phyloP scores from a whole-genome alignment of 2,888 invertebrate species.

The Teleiodes luculella region DNA sequence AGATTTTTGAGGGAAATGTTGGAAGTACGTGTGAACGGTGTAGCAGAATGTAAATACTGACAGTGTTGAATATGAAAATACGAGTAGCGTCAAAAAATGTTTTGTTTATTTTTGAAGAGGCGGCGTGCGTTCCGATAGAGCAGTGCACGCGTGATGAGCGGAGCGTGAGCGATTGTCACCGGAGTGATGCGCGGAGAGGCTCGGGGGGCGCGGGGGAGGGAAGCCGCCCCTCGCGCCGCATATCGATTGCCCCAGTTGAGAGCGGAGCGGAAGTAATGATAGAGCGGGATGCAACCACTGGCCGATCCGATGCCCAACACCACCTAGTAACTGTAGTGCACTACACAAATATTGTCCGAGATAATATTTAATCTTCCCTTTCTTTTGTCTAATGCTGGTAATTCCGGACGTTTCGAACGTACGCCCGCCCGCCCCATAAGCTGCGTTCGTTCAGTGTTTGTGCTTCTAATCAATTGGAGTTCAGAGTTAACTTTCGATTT shows the following conservation, averaged over 20 bases:
- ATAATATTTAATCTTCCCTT: constrained; percentile 67
- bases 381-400: constrained; percentile 47
- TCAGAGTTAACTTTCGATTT: constrained; percentile 16
- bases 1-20: constrained; percentile 13
- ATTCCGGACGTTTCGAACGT: constrained; percentile 30
- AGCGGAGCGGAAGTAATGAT: constrained; percentile 76
- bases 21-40: constrained; percentile 1
- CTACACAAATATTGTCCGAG: constrained; percentile 67
- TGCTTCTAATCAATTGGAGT: not conserved
- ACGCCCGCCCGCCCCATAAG: not conserved
- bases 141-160: constrained; percentile 19
- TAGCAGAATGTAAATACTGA: constrained; percentile 1
- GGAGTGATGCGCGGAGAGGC: constrained; percentile 68
- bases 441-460: not conserved
- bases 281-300: constrained; percentile 76
- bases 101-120: constrained; percentile 6
- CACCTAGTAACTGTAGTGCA: constrained; percentile 65
- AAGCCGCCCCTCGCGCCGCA: constrained; percentile 47
- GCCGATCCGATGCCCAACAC: constrained; percentile 68
- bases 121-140: constrained; percentile 6
- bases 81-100: not conserved
- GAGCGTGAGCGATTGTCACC: constrained; percentile 69
- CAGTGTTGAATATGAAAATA: constrained; percentile 3
- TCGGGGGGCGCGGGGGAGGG: constrained; percentile 40
- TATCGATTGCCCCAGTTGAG: constrained; percentile 84